Base-by-base conservation (phyloP, 2,888 invertebrate species). In the Pheosia tremula region DNA sequence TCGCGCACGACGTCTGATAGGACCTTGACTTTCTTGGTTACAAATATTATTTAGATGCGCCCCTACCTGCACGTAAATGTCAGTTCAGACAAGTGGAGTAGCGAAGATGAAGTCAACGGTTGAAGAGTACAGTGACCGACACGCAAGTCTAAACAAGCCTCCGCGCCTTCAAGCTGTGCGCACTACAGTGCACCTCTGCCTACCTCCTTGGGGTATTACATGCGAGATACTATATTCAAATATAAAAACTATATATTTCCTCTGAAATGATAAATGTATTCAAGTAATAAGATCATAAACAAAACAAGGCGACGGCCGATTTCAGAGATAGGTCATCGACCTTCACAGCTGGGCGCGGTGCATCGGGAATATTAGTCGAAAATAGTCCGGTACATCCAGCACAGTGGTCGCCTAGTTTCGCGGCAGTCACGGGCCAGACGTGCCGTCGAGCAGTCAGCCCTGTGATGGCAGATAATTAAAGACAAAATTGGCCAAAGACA, bases 401-500 rank as follows among this genome's bases (percentile, higher is more conserved):
- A 81, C 78, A 81, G 79, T 78, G 77, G 68, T 84, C 79, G 84
- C 89, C 87, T 85, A 88, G 86, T 88, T 88, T 85, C 83, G 68
- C 69, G 75, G 79, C 82, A 85, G 80, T 86, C 84, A 81, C 82
- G 75, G 82, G 83, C 81, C 85, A 89, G 83, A 87, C 88, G 88
- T 86, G 88, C 82, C 82, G 79, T 63, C 80, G 79, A 77, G 81
- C 79, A 85, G 78, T 71, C 85, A 86, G 82, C 82, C 83, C 82
- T 77, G 76, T 84, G 83, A 81, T 85, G 81, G 83, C 82, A 88
- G 80, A 86, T 91, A 89, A 91, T 91, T 89, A 91, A 87, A 86
- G 83, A 87, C 83, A 75, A 91, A 91, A 91, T 89, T 90, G 88
- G 79, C 80, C 86, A 82, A 87, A 91, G 90, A 91, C 91, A 91